Evolutionary conservation across 1,140 invertebrate genomes (phyloP), one percentile per base, ranked within the genome.

Genomic region (Dendroctonus valens): DNA sequence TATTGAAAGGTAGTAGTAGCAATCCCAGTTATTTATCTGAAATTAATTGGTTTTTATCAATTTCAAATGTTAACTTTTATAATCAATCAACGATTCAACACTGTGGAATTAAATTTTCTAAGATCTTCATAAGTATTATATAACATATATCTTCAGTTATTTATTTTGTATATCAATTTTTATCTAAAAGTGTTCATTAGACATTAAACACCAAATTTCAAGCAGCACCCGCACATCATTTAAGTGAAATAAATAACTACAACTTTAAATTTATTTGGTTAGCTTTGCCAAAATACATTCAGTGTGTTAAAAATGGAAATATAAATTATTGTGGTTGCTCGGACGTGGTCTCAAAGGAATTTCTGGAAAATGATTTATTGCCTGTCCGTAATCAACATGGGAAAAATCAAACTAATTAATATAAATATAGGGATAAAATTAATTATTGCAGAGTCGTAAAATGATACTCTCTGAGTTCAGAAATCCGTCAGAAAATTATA

Each of bases 291-390:
- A 52, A 46, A 46, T 11, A 52, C 37, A 26, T 14, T 48, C 14
- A 48, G 11, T n/a, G 46, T 48, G 50, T 52, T 7, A 52, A 52
- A 52, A 52, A 14, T 5, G 4, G 26, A 52, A 52, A 14, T 52
- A 52, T 52, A 52, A 52, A 52, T 52, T 46, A 46, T 52, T 52
- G 50, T 52, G 14, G 42, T 46, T 46, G 42, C 42, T 46, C 8
- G 50, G 50, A 26, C 26, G 26, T 3, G 26, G 50, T 26, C 26
- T 52, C 50, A 52, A 52, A 52, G 50, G 50, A 6, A 0, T 15
- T 52, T 52, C n/a, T 26, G 12, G 50, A 9, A 26, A 14, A 14
- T 52, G 50, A 52, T 52, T 52, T 52, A 52, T 52, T 52, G 12
- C 37, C n/a, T 52, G 26, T 52, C 9, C 50, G 12, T 15, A 52